phyloP scores from a whole-genome alignment of 2,113 vertebrate species.

The Erinaceus europaeus region DNA sequence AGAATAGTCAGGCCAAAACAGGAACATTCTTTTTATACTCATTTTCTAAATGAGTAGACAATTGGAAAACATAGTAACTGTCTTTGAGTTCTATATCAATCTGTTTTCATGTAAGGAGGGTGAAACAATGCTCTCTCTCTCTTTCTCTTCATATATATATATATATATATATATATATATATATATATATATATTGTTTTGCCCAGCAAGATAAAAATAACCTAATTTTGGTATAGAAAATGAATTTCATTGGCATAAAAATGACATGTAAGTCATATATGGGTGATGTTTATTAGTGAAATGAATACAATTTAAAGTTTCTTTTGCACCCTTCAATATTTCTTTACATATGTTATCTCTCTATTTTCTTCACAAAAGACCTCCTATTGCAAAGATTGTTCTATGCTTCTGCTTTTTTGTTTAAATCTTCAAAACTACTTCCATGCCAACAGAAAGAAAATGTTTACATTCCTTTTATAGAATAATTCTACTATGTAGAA shows the following conservation, averaged over 20 bases:
- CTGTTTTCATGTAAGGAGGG: neutral
- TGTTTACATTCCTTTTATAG: neutral
- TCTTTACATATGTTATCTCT: neutral
- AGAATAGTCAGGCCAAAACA: slow-evolving; percentile 56
- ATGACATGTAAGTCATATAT: neutral
- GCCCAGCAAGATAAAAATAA: neutral
- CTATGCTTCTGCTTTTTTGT: neutral
- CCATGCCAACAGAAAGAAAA: neutral
- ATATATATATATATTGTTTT: neutral
- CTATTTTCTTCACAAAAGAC: neutral
- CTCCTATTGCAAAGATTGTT: neutral
- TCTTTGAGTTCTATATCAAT: neutral
- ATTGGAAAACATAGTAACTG: slow-evolving; percentile 59
- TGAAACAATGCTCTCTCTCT: neutral
- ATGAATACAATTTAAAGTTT: neutral
- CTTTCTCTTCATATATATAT: neutral
- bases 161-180: neutral
- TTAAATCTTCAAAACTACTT: neutral
- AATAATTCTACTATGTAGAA: neutral
- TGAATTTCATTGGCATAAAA: neutral
- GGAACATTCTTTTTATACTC: slow-evolving; percentile 66
- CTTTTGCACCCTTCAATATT: neutral
- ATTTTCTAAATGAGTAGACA: slow-evolving; percentile 1
- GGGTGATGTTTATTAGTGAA: too few relatives aligned
- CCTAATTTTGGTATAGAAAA: neutral